Conservation (phyloP, 2,888 invertebrate species). For the Himalopsyche anomala region DNA sequence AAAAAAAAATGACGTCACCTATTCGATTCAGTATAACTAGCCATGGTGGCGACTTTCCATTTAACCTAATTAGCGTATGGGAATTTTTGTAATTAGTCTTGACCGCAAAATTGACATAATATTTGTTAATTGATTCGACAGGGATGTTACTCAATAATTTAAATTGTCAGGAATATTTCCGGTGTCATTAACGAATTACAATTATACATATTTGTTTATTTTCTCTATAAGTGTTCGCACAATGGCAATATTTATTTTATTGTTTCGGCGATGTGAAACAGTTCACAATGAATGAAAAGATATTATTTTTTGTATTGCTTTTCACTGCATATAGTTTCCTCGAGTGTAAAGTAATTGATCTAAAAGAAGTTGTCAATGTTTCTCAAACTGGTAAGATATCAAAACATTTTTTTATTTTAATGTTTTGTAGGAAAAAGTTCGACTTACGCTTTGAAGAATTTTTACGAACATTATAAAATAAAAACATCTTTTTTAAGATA, state of each 20-base stretch:
- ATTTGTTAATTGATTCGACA: not conserved
- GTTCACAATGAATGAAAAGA: not conserved
- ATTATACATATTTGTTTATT: not conserved
- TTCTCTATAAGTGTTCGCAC: not conserved
- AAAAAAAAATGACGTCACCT: too few species aligned
- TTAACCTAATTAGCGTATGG: too few species aligned
- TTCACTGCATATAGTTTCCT: not conserved
- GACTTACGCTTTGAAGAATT: too few species aligned
- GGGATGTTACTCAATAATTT: not conserved
- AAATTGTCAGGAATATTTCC: not conserved
- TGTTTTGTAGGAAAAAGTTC: too few species aligned
- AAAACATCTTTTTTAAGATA: too few species aligned
- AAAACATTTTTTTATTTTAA: too few species aligned
- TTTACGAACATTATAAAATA: too few species aligned
- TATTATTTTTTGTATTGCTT: not conserved
- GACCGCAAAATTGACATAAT: not conserved
- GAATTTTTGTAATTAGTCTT: too few species aligned
- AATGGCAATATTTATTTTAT: slow-evolving; percentile 12
- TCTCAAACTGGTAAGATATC: not conserved
- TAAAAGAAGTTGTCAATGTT: not conserved
- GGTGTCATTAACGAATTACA: not conserved
- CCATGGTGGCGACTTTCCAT: too few species aligned
- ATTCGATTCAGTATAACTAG: too few species aligned
- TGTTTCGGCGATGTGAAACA: not conserved
- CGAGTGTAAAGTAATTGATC: slow-evolving; percentile 10